These are phyloP conservation scores for Zaprionus tsacasi DNA, from an alignment of 1,140 invertebrate genomes.

Conservation along the genomic window DNA sequence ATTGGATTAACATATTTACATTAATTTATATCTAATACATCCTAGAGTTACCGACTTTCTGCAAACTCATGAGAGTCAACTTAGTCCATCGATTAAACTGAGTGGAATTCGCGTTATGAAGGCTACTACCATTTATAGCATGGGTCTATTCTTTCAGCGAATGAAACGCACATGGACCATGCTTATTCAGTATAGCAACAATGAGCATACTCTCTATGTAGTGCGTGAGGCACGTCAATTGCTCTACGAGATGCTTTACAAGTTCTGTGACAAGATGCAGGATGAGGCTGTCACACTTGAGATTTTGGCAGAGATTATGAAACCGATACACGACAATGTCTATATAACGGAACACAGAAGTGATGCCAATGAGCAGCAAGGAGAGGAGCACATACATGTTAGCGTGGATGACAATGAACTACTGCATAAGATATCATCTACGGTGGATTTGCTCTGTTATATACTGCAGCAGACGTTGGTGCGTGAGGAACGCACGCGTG, in stretches of 20 bases:
- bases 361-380: conserved; percentile 35
- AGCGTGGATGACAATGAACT: conserved; percentile 85
- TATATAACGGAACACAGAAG: conserved; percentile 61
- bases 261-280: conserved; percentile 84
- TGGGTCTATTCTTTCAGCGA: conserved; percentile 86
- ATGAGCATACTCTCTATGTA: conserved; percentile 88
- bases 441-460: conserved; percentile 85
- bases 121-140: conserved; percentile 85
- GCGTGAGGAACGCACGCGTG: conserved; percentile 65
- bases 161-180: conserved; percentile 85
- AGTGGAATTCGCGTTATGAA: conserved; percentile 86
- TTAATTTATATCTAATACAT: conserved; percentile 4
- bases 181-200: conserved; percentile 86
- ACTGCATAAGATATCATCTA: conserved; percentile 85
- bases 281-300: conserved; percentile 84
- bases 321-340: conserved; percentile 85
- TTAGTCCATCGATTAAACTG: conserved; percentile 86
- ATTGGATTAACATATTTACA: conserved; percentile 9
- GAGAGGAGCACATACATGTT: conserved; percentile 61
- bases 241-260: conserved; percentile 85
- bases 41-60: conserved; percentile 57
- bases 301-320: conserved; percentile 85
- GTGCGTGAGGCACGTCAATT: conserved; percentile 86
- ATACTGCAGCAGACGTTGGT: conserved; percentile 79
- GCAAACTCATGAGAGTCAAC: conserved; percentile 42